A percentile compares a stretch with the other conserved stretches of the same genome.
These are phyloP conservation scores for Odontomyia ornata DNA, from an alignment of 2,888 invertebrate genomes.

Conservation along the genomic window DNA sequence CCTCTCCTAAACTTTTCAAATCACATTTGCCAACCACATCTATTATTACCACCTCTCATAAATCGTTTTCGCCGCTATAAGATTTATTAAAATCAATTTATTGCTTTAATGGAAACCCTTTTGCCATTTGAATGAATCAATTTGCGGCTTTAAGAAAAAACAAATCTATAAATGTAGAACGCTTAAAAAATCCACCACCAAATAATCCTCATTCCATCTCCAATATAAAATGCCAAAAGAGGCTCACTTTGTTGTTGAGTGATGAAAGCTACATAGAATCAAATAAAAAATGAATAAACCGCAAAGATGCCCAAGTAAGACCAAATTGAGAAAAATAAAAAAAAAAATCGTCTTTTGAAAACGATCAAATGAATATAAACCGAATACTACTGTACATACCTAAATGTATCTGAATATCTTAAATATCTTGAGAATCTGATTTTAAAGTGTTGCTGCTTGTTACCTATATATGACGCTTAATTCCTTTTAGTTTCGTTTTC, in stretches of 20 bases:
- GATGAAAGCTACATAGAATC: slow-evolving; percentile 17
- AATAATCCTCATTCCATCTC: not conserved
- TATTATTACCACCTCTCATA: too few species aligned
- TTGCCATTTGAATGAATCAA: slow-evolving; percentile 25
- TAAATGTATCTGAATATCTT: slow-evolving; percentile 20
- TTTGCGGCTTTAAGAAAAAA: slow-evolving; percentile 15
- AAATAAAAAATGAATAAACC: too few species aligned
- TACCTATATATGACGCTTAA: not conserved
- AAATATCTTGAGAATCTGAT: slow-evolving; percentile 10
- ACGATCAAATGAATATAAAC: not conserved
- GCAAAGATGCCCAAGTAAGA: not conserved
- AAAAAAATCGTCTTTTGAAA: slow-evolving; percentile 13
- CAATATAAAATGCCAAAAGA: not conserved
- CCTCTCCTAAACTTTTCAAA: too few species aligned
- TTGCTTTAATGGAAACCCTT: slow-evolving; percentile 25
- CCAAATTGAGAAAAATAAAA: not conserved
- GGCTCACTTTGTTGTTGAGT: not conserved
- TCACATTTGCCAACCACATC: too few species aligned
- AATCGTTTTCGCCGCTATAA: too few species aligned
- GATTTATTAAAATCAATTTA: slow-evolving; percentile 8
- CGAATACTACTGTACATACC: not conserved
- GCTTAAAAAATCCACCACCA: slow-evolving; percentile 3
- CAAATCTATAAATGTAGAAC: slow-evolving; percentile 5
- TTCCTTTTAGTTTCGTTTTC: not conserved
- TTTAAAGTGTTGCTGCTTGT: not conserved